phyloP scores from a whole-genome alignment of 64 coral and sea anemone species.

The Actinia tenebrosa region DNA sequence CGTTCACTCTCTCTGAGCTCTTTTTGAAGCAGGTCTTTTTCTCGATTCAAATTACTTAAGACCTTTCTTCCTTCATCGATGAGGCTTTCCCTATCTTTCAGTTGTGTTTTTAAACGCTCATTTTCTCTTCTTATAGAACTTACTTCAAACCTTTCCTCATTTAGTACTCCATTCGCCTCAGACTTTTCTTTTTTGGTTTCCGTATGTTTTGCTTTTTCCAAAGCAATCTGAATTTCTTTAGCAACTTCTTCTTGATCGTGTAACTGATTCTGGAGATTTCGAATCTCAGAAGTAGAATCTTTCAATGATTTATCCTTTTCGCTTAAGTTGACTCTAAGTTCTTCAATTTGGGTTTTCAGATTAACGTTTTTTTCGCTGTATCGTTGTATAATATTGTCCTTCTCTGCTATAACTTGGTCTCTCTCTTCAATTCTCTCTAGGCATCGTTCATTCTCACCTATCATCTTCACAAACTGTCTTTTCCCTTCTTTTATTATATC shows the following conservation, averaged over 20 bases:
- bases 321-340: slow-evolving; percentile 19
- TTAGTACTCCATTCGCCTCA: not conserved
- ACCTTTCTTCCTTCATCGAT: slow-evolving; percentile 31
- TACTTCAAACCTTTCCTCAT: slow-evolving; percentile 26
- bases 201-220: slow-evolving; percentile 1
- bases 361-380: slow-evolving; percentile 29
- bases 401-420: slow-evolving; percentile 36
- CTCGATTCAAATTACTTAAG: slow-evolving; percentile 23
- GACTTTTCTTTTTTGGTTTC: slow-evolving; percentile 1
- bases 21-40: slow-evolving; percentile 40
- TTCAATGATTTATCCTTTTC: slow-evolving; percentile 35
- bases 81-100: slow-evolving; percentile 33
- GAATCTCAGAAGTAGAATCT: slow-evolving; percentile 11
- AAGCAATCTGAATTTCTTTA: slow-evolving; percentile 49
- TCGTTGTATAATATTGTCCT: slow-evolving; percentile 39
- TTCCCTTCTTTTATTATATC: slow-evolving; percentile 55
- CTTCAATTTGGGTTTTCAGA: slow-evolving; percentile 10
- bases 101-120: slow-evolving; percentile 32
- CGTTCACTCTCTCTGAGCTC: slow-evolving; percentile 35
- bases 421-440: slow-evolving; percentile 48
- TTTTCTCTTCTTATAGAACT: slow-evolving; percentile 51
- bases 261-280: slow-evolving; percentile 19
- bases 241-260: slow-evolving; percentile 38
- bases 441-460: slow-evolving; percentile 27
- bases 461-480: slow-evolving; percentile 28